phyloP scores from a whole-genome alignment of 2,113 vertebrate species.

The Gorsachius goisagi region DNA sequence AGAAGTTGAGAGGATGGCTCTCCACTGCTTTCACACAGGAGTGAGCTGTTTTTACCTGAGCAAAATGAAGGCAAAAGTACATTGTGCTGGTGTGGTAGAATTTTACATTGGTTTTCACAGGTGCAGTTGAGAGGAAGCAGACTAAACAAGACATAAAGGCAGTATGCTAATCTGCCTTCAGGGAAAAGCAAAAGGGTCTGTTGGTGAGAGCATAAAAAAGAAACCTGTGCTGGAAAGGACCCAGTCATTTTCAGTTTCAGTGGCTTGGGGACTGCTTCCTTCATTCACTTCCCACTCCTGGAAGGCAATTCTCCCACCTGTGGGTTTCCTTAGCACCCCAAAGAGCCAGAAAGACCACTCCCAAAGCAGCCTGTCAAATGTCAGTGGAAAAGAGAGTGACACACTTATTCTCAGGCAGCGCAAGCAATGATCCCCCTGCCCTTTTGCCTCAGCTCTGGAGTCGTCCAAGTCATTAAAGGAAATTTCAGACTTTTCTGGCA shows the following conservation, averaged over 20 bases:
- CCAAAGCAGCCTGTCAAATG: background rate
- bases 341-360: background rate
- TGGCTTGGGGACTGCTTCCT: background rate
- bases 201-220: background rate
- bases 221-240: background rate
- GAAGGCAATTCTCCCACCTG: background rate
- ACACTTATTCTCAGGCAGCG: accelerated
- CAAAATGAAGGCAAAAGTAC: background rate
- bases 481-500: background rate
- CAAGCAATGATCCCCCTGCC: background rate
- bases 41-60: background rate
- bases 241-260: background rate
- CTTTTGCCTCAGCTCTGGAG: background rate
- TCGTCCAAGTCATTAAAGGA: background rate
- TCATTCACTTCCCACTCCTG: background rate
- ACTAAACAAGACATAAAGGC: background rate
- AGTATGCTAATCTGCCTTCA: background rate
- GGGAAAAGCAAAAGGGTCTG: background rate
- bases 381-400: background rate
- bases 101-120: background rate
- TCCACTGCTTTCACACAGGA: background rate
- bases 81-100: background rate
- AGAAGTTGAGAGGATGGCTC: background rate
- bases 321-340: background rate
- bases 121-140: background rate